These are phyloP conservation scores for Bicyclus anynana DNA, from an alignment of 1,140 invertebrate species.

Conservation along the genomic window DNA sequence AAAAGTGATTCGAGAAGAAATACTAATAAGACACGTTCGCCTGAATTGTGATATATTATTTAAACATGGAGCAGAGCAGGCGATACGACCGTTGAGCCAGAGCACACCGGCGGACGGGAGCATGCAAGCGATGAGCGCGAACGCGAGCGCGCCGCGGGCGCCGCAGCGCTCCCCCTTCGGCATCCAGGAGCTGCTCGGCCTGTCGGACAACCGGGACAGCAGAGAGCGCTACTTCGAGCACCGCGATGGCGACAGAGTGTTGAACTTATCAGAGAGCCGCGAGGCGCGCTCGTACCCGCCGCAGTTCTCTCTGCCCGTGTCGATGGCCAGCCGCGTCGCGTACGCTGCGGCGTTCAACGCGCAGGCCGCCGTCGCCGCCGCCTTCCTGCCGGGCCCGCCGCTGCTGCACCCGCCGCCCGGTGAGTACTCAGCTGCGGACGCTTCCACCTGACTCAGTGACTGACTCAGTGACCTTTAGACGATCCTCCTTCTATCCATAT, in stretches of 20 bases:
- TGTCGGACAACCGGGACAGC: conserved; percentile 76
- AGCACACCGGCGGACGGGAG: background rate
- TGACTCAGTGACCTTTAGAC: no score
- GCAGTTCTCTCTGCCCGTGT: conserved; percentile 78
- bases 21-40: background rate
- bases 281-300: conserved; percentile 69
- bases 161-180: conserved; percentile 93
- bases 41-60: conserved; percentile 12
- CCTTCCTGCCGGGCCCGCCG: conserved; percentile 82
- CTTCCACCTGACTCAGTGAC: no score
- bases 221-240: conserved; percentile 49
- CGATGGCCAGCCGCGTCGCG: conserved; percentile 81
- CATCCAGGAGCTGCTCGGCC: conserved; percentile 92
- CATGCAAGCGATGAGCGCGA: conserved; percentile 71
- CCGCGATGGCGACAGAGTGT: conserved; percentile 43
- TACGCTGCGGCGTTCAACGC: conserved; percentile 92
- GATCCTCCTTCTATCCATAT: no score
- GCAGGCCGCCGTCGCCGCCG: conserved; percentile 91
- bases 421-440: conserved; percentile 31
- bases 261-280: conserved; percentile 55
- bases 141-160: conserved; percentile 61
- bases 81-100: background rate
- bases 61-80: conserved; percentile 11
- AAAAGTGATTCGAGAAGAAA: background rate
- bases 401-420: conserved; percentile 64